These are phyloP conservation scores for Dromiciops gliroides DNA, from an alignment of 2,113 vertebrate species.

Conservation along the genomic window DNA sequence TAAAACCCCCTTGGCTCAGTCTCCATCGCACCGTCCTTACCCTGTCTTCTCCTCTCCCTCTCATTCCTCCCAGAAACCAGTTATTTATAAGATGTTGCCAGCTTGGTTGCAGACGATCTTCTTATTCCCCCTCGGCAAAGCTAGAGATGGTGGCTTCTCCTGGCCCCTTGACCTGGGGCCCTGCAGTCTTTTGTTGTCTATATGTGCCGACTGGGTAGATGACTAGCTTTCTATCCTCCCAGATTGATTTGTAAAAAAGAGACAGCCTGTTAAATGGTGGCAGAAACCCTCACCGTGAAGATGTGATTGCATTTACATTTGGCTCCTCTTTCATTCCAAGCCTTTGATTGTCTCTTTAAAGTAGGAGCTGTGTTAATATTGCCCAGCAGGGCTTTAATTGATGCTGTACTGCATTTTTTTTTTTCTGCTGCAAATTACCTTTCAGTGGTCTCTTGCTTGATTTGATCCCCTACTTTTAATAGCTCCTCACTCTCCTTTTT, in stretches of 20 bases:
- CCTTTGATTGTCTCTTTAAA: slow-evolving; percentile 66
- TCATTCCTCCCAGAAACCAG: not conserved
- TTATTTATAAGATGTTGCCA: not conserved
- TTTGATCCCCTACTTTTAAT: slow-evolving; percentile 73
- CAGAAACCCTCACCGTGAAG: slow-evolving; percentile 58
- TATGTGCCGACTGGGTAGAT: not conserved
- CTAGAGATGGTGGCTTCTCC: slow-evolving; percentile 21
- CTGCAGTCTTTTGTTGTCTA: not conserved
- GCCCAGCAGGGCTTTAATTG: slow-evolving; percentile 64
- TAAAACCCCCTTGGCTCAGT: not conserved
- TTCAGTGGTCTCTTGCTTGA: slow-evolving; percentile 58
- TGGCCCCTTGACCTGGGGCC: slow-evolving; percentile 20
- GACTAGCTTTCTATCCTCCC: slow-evolving; percentile 50
- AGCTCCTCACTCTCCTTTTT: slow-evolving; percentile 61
- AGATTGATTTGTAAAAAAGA: slow-evolving; percentile 54
- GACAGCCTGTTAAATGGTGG: slow-evolving; percentile 44
- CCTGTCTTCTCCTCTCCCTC: not conserved
- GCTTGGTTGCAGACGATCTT: not conserved
- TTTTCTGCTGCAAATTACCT: slow-evolving; percentile 57
- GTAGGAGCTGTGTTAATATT: slow-evolving; percentile 64
- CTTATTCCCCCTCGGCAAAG: slow-evolving; percentile 24
- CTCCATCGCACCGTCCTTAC: not conserved
- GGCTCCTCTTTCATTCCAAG: slow-evolving; percentile 64
- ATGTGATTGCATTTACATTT: slow-evolving; percentile 48
- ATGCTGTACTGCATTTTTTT: slow-evolving; percentile 44